These are phyloP conservation scores for Littorina saxatilis DNA, from an alignment of 1,140 invertebrate genomes.

Conservation along the genomic window DNA sequence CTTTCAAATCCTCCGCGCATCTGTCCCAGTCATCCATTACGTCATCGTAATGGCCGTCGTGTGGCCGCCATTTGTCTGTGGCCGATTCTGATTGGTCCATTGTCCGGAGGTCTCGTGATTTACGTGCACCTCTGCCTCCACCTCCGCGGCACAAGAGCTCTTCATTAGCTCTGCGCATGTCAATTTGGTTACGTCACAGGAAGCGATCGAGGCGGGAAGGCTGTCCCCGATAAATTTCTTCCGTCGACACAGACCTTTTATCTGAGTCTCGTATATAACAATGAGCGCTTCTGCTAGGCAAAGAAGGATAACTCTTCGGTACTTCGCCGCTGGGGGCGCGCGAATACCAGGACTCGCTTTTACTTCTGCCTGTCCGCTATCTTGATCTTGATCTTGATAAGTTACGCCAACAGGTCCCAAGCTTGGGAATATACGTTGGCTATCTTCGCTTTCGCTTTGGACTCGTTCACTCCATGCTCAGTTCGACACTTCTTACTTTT, in stretches of 20 bases:
- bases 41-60: conserved; percentile 15
- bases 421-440: too few relatives aligned
- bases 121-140: background rate
- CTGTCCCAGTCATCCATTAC: background rate
- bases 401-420: too few relatives aligned
- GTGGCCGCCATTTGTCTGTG: conserved; percentile 17
- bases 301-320: too few relatives aligned
- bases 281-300: too few relatives aligned
- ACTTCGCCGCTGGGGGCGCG: too few relatives aligned
- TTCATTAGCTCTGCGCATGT: conserved; percentile 37
- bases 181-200: conserved; percentile 40
- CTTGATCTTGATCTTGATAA: too few relatives aligned
- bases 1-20: background rate
- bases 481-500: too few relatives aligned
- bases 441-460: too few relatives aligned
- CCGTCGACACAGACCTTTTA: conserved; percentile 30
- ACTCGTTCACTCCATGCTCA: too few relatives aligned
- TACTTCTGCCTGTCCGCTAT: too few relatives aligned
- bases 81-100: background rate
- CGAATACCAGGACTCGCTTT: too few relatives aligned
- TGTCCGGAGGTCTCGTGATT: background rate
- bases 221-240: conserved; percentile 29
- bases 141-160: conserved; percentile 32
- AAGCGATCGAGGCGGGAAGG: conserved; percentile 26
- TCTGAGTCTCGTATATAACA: conserved; percentile 33